Evolutionary conservation across 2,797 vertebrate genomes (phyloP).

Genomic region (Forpus xanthops): DNA sequence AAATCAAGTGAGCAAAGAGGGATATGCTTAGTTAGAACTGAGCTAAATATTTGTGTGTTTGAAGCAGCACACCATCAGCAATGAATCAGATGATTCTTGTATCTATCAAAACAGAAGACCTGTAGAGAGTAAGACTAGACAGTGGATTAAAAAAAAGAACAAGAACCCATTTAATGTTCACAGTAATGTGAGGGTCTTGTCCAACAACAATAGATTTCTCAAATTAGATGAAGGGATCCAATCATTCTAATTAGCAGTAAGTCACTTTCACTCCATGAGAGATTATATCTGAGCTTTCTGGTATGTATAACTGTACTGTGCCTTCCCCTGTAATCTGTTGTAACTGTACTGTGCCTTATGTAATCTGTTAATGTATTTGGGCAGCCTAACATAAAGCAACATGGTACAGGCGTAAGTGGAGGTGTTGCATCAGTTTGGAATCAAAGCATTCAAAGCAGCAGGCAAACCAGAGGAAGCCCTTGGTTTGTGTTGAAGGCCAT

Average conservation of each 20-base stretch:
- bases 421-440: not conserved
- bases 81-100: not conserved
- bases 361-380: not conserved
- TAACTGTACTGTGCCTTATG: not conserved
- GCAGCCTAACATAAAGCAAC: not conserved
- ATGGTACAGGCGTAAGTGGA: not conserved
- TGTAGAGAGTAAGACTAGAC: not conserved
- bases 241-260: not conserved
- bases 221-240: not conserved
- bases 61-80: not conserved
- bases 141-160: not conserved
- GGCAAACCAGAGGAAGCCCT: not conserved
- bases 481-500: fast-evolving
- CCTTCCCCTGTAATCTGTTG: not conserved
- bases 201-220: not conserved
- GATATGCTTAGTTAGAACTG: not conserved
- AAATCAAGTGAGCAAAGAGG: not conserved
- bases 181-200: not conserved
- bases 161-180: not conserved
- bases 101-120: not conserved
- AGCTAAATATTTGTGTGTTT: not conserved
- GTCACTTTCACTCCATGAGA: not conserved
- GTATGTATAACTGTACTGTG: not conserved
- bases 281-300: not conserved
- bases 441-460: not conserved